phyloP scores from a whole-genome alignment of 2,113 vertebrate species.

The Clupea harengus region DNA sequence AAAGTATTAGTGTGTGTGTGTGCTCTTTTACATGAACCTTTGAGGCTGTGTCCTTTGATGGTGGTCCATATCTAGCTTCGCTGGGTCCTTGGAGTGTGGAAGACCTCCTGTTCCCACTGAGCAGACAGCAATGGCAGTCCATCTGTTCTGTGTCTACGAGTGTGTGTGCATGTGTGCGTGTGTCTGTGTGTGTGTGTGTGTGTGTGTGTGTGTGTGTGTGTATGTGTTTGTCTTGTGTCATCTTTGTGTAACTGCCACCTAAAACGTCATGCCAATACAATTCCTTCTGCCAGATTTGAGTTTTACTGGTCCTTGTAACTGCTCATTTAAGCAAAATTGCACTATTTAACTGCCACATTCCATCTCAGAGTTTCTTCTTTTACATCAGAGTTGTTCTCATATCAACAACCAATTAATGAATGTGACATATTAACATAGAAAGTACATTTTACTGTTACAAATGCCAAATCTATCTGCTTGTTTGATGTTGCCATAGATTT shows the following conservation, averaged over 20 bases:
- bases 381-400: not conserved
- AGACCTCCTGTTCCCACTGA: conserved; percentile 7
- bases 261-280: conserved; percentile 5
- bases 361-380: not conserved
- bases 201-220: not conserved
- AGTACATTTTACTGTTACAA: not conserved
- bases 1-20: not conserved
- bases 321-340: not conserved
- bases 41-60: conserved; percentile 19
- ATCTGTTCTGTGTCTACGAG: not conserved
- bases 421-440: not conserved
- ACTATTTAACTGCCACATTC: not conserved
- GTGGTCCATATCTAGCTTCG: conserved; percentile 13
- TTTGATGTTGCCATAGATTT: not conserved
- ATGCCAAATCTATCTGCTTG: not conserved
- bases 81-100: not conserved
- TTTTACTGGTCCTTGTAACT: conserved; percentile 10
- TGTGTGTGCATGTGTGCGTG: not conserved
- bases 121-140: not conserved
- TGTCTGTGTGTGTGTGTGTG: not conserved
- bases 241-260: not conserved
- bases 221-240: not conserved
- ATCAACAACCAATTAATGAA: no score
- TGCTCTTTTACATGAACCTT: not conserved
- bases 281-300: conserved; percentile 5